These are phyloP conservation scores for Eupleurogrammus muticus DNA, from an alignment of 2,797 vertebrate species.

Conservation along the genomic window DNA sequence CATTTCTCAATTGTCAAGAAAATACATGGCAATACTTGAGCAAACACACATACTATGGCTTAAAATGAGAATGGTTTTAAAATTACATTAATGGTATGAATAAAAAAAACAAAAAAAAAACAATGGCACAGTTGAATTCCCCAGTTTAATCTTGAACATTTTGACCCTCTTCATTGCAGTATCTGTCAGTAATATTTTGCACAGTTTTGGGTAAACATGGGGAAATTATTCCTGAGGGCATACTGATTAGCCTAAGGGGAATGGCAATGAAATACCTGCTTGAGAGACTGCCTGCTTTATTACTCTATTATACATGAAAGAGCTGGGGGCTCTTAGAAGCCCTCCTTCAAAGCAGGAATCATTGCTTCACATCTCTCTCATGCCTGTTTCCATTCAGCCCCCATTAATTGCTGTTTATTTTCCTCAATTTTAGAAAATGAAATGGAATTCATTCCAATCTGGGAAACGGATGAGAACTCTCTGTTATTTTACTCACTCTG, in stretches of 20 bases:
- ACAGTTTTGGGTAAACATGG: constrained; percentile 60
- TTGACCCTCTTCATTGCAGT: constrained; percentile 31
- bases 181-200: constrained; percentile 58
- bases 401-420: constrained; percentile 72
- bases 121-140: constrained; percentile 27
- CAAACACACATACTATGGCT: constrained; percentile 12
- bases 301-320: constrained; percentile 76
- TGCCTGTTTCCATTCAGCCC: constrained; percentile 57
- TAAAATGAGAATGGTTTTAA: constrained; percentile 22
- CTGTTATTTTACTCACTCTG: neutral
- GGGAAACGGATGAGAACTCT: constrained; percentile 15
- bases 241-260: constrained; percentile 62
- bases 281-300: constrained; percentile 68
- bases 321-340: constrained; percentile 63
- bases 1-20: constrained; percentile 6
- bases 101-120: constrained; percentile 16
- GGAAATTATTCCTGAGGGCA: constrained; percentile 52
- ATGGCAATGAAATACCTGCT: constrained; percentile 74
- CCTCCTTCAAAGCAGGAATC: constrained; percentile 72
- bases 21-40: too few relatives aligned
- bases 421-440: constrained; percentile 51
- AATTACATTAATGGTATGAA: constrained; percentile 2
- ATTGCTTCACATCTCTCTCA: constrained; percentile 54
- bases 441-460: constrained; percentile 31
- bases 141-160: constrained; percentile 8